A percentile compares a stretch with the other conserved stretches of the same genome.
phyloP scores from a whole-genome alignment of 2,797 vertebrate genomes.

The Eutrigla gurnardus region DNA sequence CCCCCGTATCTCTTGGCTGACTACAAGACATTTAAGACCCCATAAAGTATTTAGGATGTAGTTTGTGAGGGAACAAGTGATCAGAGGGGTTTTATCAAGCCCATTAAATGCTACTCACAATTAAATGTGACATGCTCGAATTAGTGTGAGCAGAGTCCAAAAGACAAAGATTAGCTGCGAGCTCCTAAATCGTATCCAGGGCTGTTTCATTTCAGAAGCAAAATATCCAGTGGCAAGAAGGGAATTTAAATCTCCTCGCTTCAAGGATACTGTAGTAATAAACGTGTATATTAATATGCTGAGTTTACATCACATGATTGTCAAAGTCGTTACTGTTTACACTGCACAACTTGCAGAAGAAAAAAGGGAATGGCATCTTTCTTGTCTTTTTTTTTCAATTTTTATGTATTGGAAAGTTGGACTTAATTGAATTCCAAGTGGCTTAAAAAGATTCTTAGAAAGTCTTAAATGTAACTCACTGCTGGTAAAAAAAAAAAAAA shows the following conservation, averaged over 20 bases:
- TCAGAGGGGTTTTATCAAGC: slow-evolving; percentile 76
- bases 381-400: neutral
- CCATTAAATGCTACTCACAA: slow-evolving; percentile 76
- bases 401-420: neutral
- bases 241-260: slow-evolving; percentile 7
- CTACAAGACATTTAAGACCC: slow-evolving; percentile 76
- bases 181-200: slow-evolving; percentile 56
- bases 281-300: slow-evolving; percentile 8
- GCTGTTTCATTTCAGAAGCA: slow-evolving; percentile 53
- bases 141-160: slow-evolving; percentile 65
- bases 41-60: slow-evolving; percentile 79
- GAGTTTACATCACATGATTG: neutral
- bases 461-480: neutral
- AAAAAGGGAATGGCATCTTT: too few species aligned
- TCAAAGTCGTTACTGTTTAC: too few species aligned
- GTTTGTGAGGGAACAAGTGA: slow-evolving; percentile 77
- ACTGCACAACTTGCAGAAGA: too few species aligned
- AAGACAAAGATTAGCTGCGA: slow-evolving; percentile 65
- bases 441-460: neutral
- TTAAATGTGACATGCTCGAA: slow-evolving; percentile 75
- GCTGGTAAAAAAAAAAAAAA: slow-evolving; percentile 5
- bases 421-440: neutral
- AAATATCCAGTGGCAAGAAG: slow-evolving; percentile 39
- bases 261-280: neutral
- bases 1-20: slow-evolving; percentile 53